Conservation (phyloP, 2,888 invertebrate species). For the Patella depressa region DNA sequence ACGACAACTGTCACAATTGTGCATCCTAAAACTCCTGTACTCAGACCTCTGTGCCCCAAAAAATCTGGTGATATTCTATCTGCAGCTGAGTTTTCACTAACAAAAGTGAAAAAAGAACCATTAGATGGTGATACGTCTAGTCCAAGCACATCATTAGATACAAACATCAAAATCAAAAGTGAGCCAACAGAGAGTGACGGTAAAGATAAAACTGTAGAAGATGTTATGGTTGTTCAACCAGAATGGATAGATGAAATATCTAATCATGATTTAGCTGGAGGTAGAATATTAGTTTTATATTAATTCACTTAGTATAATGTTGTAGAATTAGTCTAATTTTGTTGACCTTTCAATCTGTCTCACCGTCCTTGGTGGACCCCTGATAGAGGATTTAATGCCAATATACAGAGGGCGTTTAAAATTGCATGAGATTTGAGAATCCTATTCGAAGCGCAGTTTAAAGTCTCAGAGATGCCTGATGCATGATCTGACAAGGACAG, state of each 20-base stretch:
- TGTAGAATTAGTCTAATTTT: too few relatives aligned
- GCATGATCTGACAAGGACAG: too few relatives aligned
- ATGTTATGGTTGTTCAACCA: not conserved
- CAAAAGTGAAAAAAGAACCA: slow-evolving; percentile 5
- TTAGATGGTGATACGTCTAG: not conserved
- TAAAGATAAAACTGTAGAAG: not conserved
- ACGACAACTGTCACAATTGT: not conserved
- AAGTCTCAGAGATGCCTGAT: too few relatives aligned
- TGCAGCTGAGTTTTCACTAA: not conserved
- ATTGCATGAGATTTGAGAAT: too few relatives aligned
- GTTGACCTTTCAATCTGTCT: too few relatives aligned
- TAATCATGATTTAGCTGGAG: not conserved
- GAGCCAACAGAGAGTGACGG: slow-evolving; percentile 11
- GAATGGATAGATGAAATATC: not conserved
- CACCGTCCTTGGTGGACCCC: too few relatives aligned
- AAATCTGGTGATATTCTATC: not conserved
- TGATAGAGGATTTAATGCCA: too few relatives aligned
- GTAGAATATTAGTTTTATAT: too few relatives aligned
- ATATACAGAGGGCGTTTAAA: too few relatives aligned
- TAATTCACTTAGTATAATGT: too few relatives aligned
- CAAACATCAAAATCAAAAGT: slow-evolving; percentile 17
- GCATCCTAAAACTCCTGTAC: not conserved
- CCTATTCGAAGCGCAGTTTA: too few relatives aligned
- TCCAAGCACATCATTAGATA: not conserved
- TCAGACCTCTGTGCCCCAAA: too few relatives aligned